Conservation (phyloP, 1,140 invertebrate species). For the Drosophila micromelanica region DNA sequence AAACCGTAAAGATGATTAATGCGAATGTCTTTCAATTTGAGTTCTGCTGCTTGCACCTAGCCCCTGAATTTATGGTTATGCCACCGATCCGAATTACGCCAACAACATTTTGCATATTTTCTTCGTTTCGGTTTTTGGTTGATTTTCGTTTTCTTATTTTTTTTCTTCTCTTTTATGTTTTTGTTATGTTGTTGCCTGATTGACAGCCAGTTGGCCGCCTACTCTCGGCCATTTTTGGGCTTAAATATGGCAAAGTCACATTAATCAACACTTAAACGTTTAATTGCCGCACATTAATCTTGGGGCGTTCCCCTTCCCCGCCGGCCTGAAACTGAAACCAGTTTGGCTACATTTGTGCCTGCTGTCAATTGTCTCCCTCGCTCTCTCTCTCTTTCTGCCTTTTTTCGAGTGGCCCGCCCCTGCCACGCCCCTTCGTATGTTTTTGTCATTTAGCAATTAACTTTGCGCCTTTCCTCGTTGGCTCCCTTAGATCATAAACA, state of each 20-base stretch:
- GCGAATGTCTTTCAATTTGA: constrained; percentile 80
- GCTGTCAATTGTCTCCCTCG: constrained; percentile 50
- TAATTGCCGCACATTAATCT: constrained; percentile 81
- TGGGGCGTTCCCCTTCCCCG: no score
- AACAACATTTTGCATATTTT: constrained; percentile 48
- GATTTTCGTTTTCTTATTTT: background rate
- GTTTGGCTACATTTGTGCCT: constrained; percentile 20
- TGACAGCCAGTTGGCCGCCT: constrained; percentile 35
- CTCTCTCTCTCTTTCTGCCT: constrained; percentile 1
- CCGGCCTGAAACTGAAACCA: background rate
- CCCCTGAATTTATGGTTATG: constrained; percentile 62
- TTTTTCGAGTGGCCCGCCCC: constrained; percentile 25
- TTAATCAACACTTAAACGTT: constrained; percentile 83
- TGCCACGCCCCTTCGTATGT: constrained; percentile 48
- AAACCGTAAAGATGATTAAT: constrained; percentile 82
- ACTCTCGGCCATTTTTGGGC: background rate
- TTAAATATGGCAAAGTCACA: constrained; percentile 69
- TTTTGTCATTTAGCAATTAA: constrained; percentile 82
- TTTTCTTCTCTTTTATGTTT: background rate
- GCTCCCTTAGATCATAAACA: constrained; percentile 34
- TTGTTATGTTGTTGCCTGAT: constrained; percentile 28
- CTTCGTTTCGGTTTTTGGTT: constrained; percentile 13
- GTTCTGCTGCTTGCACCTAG: constrained; percentile 19
- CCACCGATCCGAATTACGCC: constrained; percentile 51
- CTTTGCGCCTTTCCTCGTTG: constrained; percentile 49